These are phyloP conservation scores for Phyllotreta striolata DNA, from an alignment of 2,888 invertebrate genomes.

Conservation along the genomic window DNA sequence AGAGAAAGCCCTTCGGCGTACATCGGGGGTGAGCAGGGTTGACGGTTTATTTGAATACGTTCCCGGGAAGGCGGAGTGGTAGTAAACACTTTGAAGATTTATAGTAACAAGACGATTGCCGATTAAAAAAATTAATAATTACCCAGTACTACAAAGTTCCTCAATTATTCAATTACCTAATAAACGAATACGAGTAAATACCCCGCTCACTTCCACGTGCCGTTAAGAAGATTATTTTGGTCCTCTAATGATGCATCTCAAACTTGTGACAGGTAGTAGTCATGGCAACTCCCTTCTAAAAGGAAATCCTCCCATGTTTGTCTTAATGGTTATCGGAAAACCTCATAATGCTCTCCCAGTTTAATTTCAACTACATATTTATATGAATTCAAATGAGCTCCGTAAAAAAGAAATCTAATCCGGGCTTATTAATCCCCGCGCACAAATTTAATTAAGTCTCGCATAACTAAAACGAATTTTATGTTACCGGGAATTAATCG, in stretches of 20 bases:
- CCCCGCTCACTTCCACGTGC: slow-evolving; percentile 30
- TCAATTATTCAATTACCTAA: no score
- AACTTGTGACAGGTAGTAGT: slow-evolving; percentile 37
- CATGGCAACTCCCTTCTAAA: slow-evolving; percentile 31
- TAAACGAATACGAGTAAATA: no score
- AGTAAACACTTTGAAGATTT: no score
- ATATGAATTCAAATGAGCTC: not conserved
- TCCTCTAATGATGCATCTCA: slow-evolving; percentile 40
- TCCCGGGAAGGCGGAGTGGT: not conserved
- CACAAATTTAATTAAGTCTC: no score
- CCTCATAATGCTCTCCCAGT: slow-evolving; percentile 11
- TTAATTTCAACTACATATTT: slow-evolving; percentile 1
- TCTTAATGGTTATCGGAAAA: slow-evolving; percentile 21
- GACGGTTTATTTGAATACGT: slow-evolving; percentile 10
- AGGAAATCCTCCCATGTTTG: slow-evolving; percentile 22
- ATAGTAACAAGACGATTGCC: no score
- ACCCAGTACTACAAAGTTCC: no score
- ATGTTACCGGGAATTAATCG: no score
- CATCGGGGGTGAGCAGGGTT: slow-evolving; percentile 29
- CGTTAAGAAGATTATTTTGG: slow-evolving; percentile 38
- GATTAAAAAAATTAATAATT: no score
- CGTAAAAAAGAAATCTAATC: not conserved
- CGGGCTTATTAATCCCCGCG: no score
- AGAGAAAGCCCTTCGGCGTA: slow-evolving; percentile 18
- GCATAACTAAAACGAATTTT: no score